Evolutionary conservation across 2,888 invertebrate species (phyloP).

Genomic region (Lapara coniferarum): DNA sequence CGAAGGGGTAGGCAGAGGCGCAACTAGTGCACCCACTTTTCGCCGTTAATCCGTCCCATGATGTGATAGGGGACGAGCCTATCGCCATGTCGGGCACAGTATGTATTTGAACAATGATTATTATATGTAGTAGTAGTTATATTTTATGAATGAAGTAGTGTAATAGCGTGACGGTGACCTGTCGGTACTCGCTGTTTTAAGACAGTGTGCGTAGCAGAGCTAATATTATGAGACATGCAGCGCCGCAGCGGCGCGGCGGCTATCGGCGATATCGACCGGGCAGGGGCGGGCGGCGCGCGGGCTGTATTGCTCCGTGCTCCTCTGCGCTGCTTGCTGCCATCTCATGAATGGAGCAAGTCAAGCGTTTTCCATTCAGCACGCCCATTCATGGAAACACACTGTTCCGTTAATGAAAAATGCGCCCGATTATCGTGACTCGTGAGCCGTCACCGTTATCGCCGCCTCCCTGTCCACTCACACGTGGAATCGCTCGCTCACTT

Average conservation of each 20-base stretch:
- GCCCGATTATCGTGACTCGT: slow-evolving; percentile 55
- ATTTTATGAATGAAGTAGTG: slow-evolving; percentile 35
- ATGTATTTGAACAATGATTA: slow-evolving; percentile 10
- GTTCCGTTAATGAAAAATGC: slow-evolving; percentile 79
- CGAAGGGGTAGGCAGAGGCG: too few relatives aligned
- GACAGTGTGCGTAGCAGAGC: background rate
- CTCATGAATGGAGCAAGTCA: slow-evolving; percentile 69
- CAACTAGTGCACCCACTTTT: too few relatives aligned
- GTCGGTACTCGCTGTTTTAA: background rate
- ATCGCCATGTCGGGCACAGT: too few relatives aligned
- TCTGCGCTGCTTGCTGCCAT: slow-evolving; percentile 38
- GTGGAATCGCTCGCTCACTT: slow-evolving; percentile 45
- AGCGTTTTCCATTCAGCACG: slow-evolving; percentile 77
- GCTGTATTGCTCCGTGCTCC: slow-evolving; percentile 35
- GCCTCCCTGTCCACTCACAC: slow-evolving; percentile 48
- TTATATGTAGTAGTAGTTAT: slow-evolving; percentile 24
- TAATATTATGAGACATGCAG: background rate
- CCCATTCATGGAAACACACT: slow-evolving; percentile 81
- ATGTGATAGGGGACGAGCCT: too few relatives aligned
- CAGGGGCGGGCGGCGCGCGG: slow-evolving; percentile 43
- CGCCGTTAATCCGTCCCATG: too few relatives aligned
- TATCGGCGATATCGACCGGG: slow-evolving; percentile 30
- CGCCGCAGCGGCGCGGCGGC: slow-evolving; percentile 10
- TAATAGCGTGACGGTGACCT: slow-evolving; percentile 14
- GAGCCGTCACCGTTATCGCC: slow-evolving; percentile 67